A percentile compares a stretch with the other conserved stretches of the same genome.
These are phyloP conservation scores for Mamestra brassicae DNA, from an alignment of 2,888 invertebrate genomes.

Conservation along the genomic window DNA sequence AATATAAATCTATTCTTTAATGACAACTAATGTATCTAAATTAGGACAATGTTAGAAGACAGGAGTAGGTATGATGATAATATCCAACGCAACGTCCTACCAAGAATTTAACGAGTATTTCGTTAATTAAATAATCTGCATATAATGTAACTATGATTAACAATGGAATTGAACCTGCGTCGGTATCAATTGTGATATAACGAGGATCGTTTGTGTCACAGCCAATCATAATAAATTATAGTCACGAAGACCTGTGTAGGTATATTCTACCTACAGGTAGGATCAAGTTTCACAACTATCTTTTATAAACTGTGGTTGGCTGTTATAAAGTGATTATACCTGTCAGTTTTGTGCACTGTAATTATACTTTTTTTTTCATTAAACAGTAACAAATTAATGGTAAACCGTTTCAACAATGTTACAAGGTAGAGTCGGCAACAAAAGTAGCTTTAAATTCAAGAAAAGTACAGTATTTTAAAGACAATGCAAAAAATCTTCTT, in stretches of 20 bases:
- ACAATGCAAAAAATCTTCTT: too few species aligned
- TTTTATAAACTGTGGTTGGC: constrained; percentile 16
- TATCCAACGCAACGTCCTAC: not conserved
- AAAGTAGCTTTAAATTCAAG: not conserved
- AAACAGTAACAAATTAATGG: not conserved
- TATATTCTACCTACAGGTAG: not conserved
- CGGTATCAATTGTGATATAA: constrained; percentile 31
- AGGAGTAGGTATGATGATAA: not conserved
- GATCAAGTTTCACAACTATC: constrained; percentile 42
- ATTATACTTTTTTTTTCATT: constrained; percentile 12
- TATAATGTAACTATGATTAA: constrained; percentile 8
- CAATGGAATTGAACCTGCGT: constrained; percentile 44
- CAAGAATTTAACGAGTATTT: not conserved
- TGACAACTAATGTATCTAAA: too few species aligned
- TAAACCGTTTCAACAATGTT: not conserved
- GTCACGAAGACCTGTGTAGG: constrained; percentile 40
- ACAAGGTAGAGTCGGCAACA: not conserved
- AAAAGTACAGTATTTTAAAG: too few species aligned
- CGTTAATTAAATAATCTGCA: constrained; percentile 12
- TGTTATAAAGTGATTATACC: constrained; percentile 13
- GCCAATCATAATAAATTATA: constrained; percentile 52
- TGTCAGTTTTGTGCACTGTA: constrained; percentile 14
- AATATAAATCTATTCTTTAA: too few species aligned
- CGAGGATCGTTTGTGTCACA: constrained; percentile 20
- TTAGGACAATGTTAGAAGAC: not conserved